phyloP scores from a whole-genome alignment of 2,113 vertebrate genomes.

The Sturnus vulgaris region DNA sequence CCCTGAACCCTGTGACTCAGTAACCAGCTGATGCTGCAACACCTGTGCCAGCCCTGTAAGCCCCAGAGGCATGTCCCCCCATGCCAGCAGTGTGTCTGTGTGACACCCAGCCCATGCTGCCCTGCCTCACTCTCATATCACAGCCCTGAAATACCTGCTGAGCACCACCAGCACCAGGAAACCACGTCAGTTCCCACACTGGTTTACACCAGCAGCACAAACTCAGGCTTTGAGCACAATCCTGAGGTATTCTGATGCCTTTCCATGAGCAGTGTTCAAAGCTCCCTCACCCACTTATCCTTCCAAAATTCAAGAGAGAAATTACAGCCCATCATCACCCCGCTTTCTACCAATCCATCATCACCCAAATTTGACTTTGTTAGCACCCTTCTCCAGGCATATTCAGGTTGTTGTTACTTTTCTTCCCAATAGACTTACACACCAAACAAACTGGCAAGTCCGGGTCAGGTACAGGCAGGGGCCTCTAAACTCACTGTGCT shows the following conservation, averaged over 20 bases:
- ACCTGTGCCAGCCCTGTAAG: neutral
- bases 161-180: neutral
- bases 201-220: neutral
- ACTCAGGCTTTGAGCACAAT: neutral
- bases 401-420: neutral
- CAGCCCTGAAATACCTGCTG: constrained; percentile 22
- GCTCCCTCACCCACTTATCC: neutral
- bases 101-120: neutral
- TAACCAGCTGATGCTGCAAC: neutral
- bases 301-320: neutral
- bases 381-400: neutral
- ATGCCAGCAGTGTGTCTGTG: neutral
- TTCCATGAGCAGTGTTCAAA: neutral
- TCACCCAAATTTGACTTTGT: neutral
- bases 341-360: neutral
- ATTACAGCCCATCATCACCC: neutral
- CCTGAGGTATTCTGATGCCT: neutral
- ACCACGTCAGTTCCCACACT: neutral
- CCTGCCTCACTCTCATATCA: neutral
- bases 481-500: neutral
- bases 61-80: neutral
- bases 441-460: neutral
- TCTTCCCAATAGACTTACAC: neutral
- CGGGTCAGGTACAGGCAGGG: neutral
- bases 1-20: neutral